These are phyloP conservation scores for Aspidoscelis tigris DNA, from an alignment of 2,113 vertebrate species.

Conservation along the genomic window DNA sequence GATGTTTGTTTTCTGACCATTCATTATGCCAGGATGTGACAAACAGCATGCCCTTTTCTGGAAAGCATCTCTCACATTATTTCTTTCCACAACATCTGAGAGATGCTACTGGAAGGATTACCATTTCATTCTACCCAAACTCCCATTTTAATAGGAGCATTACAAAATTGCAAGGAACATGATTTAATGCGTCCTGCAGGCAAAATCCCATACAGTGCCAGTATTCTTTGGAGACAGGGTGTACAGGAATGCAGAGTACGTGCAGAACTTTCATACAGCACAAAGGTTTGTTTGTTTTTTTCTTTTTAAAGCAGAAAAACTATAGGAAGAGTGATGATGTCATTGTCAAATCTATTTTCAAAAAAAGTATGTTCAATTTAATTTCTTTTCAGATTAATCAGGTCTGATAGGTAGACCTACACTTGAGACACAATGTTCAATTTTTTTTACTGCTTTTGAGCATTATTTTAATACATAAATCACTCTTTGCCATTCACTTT, in stretches of 20 bases:
- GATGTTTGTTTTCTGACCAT: neutral
- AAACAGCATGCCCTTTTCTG: slow-evolving; percentile 51
- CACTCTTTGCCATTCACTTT: slow-evolving; percentile 31
- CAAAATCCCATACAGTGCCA: slow-evolving; percentile 18
- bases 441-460: slow-evolving; percentile 10
- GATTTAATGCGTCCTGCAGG: slow-evolving; percentile 19
- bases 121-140: neutral
- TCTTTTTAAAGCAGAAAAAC: neutral
- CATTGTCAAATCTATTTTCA: neutral
- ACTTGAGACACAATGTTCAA: slow-evolving; percentile 11
- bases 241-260: neutral
- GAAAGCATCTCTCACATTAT: slow-evolving; percentile 26
- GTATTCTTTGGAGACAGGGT: slow-evolving; percentile 25
- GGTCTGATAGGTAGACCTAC: slow-evolving; percentile 10
- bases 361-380: slow-evolving; percentile 34
- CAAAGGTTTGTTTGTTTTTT: neutral
- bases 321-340: neutral
- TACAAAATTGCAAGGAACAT: slow-evolving; percentile 20
- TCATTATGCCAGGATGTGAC: slow-evolving; percentile 23
- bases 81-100: slow-evolving; percentile 50
- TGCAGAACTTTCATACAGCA: slow-evolving; percentile 28
- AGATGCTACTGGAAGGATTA: slow-evolving; percentile 33
- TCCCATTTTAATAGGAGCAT: slow-evolving; percentile 37
- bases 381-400: slow-evolving; percentile 27
- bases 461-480: slow-evolving; percentile 35